Percentiles rank a stretch among this genome's conserved stretches.
These are phyloP conservation scores for Limnothrissa miodon DNA, from an alignment of 2,113 vertebrate genomes.

Conservation along the genomic window DNA sequence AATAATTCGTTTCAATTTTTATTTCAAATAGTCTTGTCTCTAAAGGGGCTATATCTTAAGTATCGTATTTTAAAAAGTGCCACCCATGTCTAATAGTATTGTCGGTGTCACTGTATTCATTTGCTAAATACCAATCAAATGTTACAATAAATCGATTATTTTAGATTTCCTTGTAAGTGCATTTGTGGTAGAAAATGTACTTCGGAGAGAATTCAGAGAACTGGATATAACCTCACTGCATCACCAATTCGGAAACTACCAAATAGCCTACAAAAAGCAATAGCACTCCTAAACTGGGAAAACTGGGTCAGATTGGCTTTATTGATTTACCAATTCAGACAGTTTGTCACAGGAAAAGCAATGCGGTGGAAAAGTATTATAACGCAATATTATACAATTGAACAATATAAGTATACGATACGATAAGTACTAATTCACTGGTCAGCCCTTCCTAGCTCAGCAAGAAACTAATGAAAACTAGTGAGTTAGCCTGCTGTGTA, in stretches of 20 bases:
- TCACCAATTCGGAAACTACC: background rate
- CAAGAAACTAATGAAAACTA: background rate
- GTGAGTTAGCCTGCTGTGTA: background rate
- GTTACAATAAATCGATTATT: background rate
- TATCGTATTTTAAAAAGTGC: background rate
- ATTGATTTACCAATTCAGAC: background rate
- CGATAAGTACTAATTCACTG: too few species aligned
- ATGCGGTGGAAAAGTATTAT: too few species aligned
- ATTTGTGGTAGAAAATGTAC: too few species aligned
- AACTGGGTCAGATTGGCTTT: background rate
- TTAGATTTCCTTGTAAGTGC: background rate
- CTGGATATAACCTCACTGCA: constrained; percentile 1
- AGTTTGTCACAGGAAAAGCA: background rate
- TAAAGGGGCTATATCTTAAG: too few species aligned
- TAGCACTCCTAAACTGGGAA: background rate
- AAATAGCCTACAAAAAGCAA: background rate
- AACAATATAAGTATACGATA: too few species aligned
- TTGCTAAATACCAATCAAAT: background rate
- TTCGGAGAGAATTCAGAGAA: too few species aligned
- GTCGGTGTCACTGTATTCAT: too few species aligned
- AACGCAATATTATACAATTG: too few species aligned
- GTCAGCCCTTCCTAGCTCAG: background rate
- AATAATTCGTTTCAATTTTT: too few species aligned
- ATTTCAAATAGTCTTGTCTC: too few species aligned
- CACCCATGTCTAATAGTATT: background rate